A percentile compares a stretch with the other conserved stretches of the same genome.
Evolutionary conservation across 2,797 vertebrate species (phyloP).

Genomic region (Semotilus atromaculatus): DNA sequence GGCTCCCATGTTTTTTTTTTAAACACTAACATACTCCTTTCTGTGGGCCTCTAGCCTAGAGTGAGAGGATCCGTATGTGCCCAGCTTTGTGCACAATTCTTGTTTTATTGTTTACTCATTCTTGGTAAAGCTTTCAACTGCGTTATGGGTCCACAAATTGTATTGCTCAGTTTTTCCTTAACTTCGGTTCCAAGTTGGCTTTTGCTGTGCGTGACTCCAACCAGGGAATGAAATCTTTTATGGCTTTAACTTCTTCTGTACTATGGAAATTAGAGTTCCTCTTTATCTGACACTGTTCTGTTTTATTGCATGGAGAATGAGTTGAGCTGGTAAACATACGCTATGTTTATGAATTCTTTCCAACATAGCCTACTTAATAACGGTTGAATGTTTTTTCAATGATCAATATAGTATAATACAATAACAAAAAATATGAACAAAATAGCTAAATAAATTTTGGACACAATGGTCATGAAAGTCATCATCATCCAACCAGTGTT

Average conservation of each 20-base stretch:
- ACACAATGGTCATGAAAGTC: no score
- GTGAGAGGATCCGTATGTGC: constrained; percentile 62
- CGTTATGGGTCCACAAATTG: not conserved
- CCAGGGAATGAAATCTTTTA: not conserved
- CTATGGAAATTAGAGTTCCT: constrained; percentile 18
- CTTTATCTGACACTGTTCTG: constrained; percentile 13
- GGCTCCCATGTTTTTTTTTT: constrained; percentile 64
- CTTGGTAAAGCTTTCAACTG: not conserved
- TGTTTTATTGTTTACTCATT: constrained; percentile 20
- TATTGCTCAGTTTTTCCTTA: constrained; percentile 3
- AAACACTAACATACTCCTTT: constrained; percentile 73
- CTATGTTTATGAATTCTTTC: not conserved
- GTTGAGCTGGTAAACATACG: not conserved
- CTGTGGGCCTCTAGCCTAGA: constrained; percentile 70
- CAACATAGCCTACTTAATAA: not conserved
- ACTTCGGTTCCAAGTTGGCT: not conserved
- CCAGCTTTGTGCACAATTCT: constrained; percentile 11
- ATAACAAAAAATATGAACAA: not conserved
- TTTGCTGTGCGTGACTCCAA: not conserved
- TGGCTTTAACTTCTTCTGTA: not conserved
- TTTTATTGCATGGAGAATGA: not conserved
- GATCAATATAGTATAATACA: not conserved
- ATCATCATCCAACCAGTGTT: no score
- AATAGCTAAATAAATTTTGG: not conserved
- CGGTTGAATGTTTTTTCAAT: not conserved